A percentile compares a stretch with the other conserved stretches of the same genome.
These are phyloP conservation scores for Oophaga pumilio DNA, from an alignment of 2,113 vertebrate genomes.

Conservation along the genomic window DNA sequence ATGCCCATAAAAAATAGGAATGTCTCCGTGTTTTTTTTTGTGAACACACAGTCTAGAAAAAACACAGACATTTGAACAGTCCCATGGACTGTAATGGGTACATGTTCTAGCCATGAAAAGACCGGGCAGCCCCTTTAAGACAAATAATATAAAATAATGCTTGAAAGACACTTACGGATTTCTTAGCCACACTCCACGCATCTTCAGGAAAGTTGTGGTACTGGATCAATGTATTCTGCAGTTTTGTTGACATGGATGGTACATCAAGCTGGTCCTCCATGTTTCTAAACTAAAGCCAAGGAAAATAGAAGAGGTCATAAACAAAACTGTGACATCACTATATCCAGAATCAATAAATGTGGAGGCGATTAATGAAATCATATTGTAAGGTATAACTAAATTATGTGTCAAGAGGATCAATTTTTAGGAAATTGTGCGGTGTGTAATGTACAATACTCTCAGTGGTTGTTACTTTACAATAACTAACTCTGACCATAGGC, in stretches of 20 bases:
- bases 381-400: background rate
- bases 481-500: too few relatives aligned
- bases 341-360: background rate
- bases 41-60: too few relatives aligned
- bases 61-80: too few relatives aligned
- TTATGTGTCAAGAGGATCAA: background rate
- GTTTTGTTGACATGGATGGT: constrained; percentile 63
- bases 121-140: too few relatives aligned
- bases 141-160: background rate
- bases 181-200: constrained; percentile 71
- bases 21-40: too few relatives aligned
- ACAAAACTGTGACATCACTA: background rate
- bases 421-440: too few relatives aligned
- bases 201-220: constrained; percentile 71
- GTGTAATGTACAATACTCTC: too few relatives aligned
- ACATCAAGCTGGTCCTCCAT: constrained; percentile 67
- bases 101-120: too few relatives aligned
- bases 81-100: too few relatives aligned
- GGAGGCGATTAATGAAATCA: background rate
- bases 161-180: constrained; percentile 64
- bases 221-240: constrained; percentile 70
- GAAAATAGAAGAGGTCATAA: background rate
- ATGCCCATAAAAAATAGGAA: too few relatives aligned
- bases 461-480: too few relatives aligned
- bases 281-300: constrained; percentile 7